A percentile compares a stretch with the other conserved stretches of the same genome.
Evolutionary conservation across 2,888 invertebrate genomes (phyloP).

Genomic region (Dasysyrphus albostriatus): DNA sequence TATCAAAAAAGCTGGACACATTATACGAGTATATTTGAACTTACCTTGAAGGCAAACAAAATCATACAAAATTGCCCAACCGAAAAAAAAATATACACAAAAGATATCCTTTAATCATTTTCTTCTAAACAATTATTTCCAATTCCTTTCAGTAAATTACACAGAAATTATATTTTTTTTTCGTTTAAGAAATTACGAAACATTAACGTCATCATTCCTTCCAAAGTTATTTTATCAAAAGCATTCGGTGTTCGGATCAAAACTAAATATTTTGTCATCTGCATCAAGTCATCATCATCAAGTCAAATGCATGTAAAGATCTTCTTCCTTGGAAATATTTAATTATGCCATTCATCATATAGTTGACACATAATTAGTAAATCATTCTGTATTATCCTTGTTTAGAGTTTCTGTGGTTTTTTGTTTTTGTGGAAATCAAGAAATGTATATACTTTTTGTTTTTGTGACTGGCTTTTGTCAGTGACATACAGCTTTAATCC

Average conservation of each 20-base stretch:
- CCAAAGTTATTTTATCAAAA: not conserved
- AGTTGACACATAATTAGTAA: conserved; percentile 68
- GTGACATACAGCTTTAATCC: conserved; percentile 63
- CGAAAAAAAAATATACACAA: no score
- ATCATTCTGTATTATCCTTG: conserved; percentile 49
- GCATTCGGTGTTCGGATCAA: not conserved
- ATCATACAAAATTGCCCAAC: no score
- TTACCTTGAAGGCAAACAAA: no score
- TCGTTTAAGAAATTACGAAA: not conserved
- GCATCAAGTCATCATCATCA: conserved; percentile 29
- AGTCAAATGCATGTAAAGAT: conserved; percentile 64
- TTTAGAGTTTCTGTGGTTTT: not conserved
- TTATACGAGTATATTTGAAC: no score
- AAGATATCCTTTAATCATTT: no score
- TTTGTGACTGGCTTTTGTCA: conserved; percentile 20
- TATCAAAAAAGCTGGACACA: no score
- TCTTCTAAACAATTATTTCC: no score
- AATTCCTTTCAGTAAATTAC: no score
- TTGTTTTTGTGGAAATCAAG: not conserved
- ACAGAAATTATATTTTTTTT: no score
- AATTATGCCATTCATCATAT: conserved; percentile 69
- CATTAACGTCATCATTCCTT: not conserved
- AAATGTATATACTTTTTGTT: conserved; percentile 5
- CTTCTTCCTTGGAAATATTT: conserved; percentile 11
- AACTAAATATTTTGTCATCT: conserved; percentile 20